Conservation (phyloP, 2,113 vertebrate species). For the Pycnonotus jocosus region DNA sequence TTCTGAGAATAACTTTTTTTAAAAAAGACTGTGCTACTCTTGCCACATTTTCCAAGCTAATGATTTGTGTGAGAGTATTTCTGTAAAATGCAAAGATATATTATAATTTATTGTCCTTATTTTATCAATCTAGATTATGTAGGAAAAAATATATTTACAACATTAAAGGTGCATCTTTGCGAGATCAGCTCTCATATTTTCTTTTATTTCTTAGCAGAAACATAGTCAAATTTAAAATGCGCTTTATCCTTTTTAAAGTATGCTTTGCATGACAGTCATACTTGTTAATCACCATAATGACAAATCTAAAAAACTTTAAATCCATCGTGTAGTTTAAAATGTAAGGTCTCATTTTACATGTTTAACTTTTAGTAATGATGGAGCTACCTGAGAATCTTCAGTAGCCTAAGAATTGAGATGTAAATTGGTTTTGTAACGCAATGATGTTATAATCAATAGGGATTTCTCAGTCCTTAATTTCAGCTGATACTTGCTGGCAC, state of each 20-base stretch:
- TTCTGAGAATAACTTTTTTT: neutral
- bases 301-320: constrained; percentile 3
- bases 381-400: neutral
- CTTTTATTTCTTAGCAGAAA: neutral
- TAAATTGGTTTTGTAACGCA: neutral
- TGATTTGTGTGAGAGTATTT: neutral
- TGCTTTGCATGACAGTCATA: neutral
- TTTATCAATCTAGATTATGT: neutral
- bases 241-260: neutral
- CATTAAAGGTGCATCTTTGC: neutral
- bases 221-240: neutral
- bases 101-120: neutral
- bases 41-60: neutral
- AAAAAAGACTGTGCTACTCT: neutral
- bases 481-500: neutral
- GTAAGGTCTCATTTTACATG: neutral
- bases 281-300: neutral
- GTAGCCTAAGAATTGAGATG: neutral
- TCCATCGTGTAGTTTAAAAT: neutral
- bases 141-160: neutral
- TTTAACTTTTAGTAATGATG: neutral
- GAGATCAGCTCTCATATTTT: neutral
- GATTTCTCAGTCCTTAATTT: constrained; percentile 39
- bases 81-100: neutral
- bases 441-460: constrained; percentile 45